These are phyloP conservation scores for Melinaea marsaeus DNA, from an alignment of 2,888 invertebrate species.

Conservation along the genomic window DNA sequence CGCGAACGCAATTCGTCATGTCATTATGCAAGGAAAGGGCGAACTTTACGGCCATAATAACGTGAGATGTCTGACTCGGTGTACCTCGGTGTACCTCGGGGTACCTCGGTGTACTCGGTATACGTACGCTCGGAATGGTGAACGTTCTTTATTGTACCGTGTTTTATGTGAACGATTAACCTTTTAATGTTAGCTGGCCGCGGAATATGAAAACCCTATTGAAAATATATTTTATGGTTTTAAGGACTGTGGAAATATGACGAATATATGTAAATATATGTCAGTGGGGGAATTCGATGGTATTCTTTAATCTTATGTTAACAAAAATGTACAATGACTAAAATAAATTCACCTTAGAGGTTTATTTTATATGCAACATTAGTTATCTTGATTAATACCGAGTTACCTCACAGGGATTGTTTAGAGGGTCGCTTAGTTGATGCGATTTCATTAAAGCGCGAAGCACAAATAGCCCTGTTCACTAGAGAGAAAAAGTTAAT, in stretches of 20 bases:
- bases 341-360: no score
- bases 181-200: constrained; percentile 69
- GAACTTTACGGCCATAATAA: constrained; percentile 77
- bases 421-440: constrained; percentile 4
- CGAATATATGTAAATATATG: no score
- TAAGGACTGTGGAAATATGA: no score
- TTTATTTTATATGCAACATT: no score
- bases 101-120: constrained; percentile 41
- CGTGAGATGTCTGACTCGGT: constrained; percentile 74
- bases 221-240: constrained; percentile 23
- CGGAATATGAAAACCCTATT: constrained; percentile 42
- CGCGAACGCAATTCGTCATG: constrained; percentile 75
- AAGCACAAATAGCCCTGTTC: constrained; percentile 48
- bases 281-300: no score
- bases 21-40: constrained; percentile 78
- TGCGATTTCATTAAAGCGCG: constrained; percentile 33
- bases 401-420: no score
- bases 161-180: constrained; percentile 77
- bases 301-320: no score
- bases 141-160: constrained; percentile 73
- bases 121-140: constrained; percentile 52
- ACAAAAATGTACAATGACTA: no score
- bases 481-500: constrained; percentile 55
- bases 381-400: no score
- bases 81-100: constrained; percentile 53